Conservation (phyloP, 2,888 invertebrate genomes). For the Metellina segmentata region DNA sequence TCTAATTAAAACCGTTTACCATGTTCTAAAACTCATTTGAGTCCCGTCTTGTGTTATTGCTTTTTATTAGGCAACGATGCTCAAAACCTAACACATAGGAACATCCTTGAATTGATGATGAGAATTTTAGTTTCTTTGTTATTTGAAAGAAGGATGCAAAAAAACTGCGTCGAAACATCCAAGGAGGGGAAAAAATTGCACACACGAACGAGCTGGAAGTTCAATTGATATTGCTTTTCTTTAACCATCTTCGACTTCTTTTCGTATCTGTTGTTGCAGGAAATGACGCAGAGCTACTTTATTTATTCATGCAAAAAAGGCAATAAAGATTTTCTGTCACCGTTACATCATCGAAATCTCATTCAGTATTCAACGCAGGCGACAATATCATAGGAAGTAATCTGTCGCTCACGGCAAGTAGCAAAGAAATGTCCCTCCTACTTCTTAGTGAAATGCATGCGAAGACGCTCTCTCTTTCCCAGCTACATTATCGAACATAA, state of each 20-base stretch:
- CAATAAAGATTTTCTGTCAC: constrained; percentile 71
- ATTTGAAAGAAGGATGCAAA: neutral
- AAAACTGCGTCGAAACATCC: neutral
- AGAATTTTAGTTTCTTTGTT: constrained; percentile 26
- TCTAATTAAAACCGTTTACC: constrained; percentile 47
- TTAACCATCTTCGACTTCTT: constrained; percentile 48
- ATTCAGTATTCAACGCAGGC: constrained; percentile 67
- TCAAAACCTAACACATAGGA: constrained; percentile 14
- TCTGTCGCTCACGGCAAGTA: constrained; percentile 55
- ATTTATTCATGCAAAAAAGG: constrained; percentile 73
- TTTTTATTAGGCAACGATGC: constrained; percentile 26
- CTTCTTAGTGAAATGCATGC: constrained; percentile 51
- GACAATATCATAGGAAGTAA: constrained; percentile 72
- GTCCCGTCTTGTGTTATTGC: constrained; percentile 14
- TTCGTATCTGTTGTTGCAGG: constrained; percentile 61
- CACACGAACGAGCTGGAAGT: neutral
- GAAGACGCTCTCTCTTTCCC: constrained; percentile 25
- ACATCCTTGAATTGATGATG: constrained; percentile 4
- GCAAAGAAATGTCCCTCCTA: constrained; percentile 38
- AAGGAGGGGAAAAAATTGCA: constrained; percentile 11
- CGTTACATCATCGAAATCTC: constrained; percentile 70
- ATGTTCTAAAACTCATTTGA: constrained; percentile 50
- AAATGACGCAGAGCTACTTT: constrained; percentile 70
- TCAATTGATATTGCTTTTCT: constrained; percentile 73
- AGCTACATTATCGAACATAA: constrained; percentile 38